Evolutionary conservation across 2,113 vertebrate species (phyloP).

Genomic region (Alosa alosa): DNA sequence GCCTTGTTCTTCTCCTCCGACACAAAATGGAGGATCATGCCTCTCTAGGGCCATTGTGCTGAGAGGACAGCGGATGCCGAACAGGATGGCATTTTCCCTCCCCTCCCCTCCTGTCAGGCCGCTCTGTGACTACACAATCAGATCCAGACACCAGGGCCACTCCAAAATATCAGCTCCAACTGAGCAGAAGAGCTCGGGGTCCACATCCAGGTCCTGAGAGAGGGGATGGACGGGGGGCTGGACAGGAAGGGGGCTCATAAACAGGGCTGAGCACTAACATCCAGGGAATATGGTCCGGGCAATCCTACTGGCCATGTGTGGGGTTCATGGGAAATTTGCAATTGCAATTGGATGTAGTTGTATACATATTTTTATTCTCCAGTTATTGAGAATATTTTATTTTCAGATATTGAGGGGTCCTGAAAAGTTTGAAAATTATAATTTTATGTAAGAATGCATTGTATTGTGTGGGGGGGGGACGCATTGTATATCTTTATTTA

Average conservation of each 20-base stretch:
- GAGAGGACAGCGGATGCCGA: neutral
- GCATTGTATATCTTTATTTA: neutral
- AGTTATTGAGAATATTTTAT: no score
- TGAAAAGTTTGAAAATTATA: neutral
- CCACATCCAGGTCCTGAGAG: neutral
- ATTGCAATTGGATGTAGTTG: neutral
- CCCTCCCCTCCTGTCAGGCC: slow-evolving; percentile 27
- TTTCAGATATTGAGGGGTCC: no score
- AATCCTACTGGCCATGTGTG: neutral
- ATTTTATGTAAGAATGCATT: neutral
- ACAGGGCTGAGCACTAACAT: neutral
- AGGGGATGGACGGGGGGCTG: neutral
- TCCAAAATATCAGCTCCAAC: slow-evolving; percentile 31
- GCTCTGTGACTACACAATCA: neutral
- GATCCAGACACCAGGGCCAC: slow-evolving; percentile 17
- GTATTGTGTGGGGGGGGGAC: neutral
- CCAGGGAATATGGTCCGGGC: neutral
- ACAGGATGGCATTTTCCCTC: slow-evolving; percentile 28
- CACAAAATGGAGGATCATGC: neutral
- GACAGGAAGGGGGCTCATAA: neutral
- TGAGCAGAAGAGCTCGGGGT: slow-evolving; percentile 12
- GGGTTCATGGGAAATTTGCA: neutral
- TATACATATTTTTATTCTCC: no score
- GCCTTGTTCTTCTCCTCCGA: neutral
- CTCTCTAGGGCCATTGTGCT: neutral